Percentiles rank a stretch among this genome's conserved stretches.
These are phyloP conservation scores for Galerucella calmariensis DNA, from an alignment of 2,888 invertebrate genomes.

Conservation along the genomic window DNA sequence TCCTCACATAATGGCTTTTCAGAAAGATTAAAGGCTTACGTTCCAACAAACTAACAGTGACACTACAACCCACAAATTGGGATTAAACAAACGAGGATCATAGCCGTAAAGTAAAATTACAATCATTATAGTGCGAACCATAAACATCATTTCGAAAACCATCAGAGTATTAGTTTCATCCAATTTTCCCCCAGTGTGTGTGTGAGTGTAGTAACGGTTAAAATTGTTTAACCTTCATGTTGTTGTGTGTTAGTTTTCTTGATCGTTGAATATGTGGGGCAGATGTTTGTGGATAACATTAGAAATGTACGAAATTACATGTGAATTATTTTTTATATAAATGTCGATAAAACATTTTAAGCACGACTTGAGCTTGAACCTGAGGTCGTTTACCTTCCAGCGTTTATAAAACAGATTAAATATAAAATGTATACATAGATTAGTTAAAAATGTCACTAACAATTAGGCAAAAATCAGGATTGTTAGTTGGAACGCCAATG, in stretches of 20 bases:
- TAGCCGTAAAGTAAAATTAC: conserved; percentile 21
- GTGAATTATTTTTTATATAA: conserved; percentile 2
- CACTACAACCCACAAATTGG: conserved; percentile 18
- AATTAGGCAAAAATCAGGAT: no score
- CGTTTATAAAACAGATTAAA: neutral
- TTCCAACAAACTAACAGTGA: conserved; percentile 8
- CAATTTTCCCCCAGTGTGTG: conserved; percentile 14
- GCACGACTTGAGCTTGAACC: conserved; percentile 5
- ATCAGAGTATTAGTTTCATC: conserved; percentile 18
- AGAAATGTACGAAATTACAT: conserved; percentile 6
- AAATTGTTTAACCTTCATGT: conserved; percentile 14
- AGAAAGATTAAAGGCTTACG: conserved; percentile 11
- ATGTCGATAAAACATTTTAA: neutral
- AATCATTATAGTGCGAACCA: conserved; percentile 17
- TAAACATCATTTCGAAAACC: conserved; percentile 19
- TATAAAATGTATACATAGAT: neutral
- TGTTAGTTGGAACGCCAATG: no score
- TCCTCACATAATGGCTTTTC: conserved; percentile 7
- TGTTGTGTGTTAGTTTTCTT: conserved; percentile 10
- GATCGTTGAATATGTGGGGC: conserved; percentile 15
- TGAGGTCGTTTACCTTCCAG: neutral
- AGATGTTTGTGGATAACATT: conserved; percentile 12
- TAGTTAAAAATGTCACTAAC: no score
- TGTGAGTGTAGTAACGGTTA: neutral
- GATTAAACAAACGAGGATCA: conserved; percentile 18